A percentile compares a stretch with the other conserved stretches of the same genome.
Conservation (phyloP, 1,140 invertebrate species). For the Meloidogyne exigua region DNA sequence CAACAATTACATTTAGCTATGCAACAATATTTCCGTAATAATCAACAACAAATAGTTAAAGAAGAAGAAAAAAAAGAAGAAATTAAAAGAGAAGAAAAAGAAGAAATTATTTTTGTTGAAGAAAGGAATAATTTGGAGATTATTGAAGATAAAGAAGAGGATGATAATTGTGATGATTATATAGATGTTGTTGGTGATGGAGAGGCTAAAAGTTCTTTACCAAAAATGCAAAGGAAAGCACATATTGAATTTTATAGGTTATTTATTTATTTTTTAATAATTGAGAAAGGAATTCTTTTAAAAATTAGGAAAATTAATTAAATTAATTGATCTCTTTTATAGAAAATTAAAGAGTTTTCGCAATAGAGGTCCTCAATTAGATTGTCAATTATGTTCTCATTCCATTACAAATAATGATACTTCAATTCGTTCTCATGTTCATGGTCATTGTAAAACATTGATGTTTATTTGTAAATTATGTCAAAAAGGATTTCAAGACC, state of each 20-base stretch:
- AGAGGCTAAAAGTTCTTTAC: slow-evolving; percentile 11
- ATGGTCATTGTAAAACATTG: slow-evolving; percentile 17
- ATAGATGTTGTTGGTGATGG: slow-evolving; percentile 26
- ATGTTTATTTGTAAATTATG: slow-evolving; percentile 33
- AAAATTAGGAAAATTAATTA: not conserved
- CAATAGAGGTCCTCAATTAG: slow-evolving; percentile 10
- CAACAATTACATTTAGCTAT: slow-evolving; percentile 3
- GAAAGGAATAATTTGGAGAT: not conserved
- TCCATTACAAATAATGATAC: slow-evolving; percentile 17
- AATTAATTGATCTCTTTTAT: not conserved
- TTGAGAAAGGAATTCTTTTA: no score
- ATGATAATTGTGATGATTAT: not conserved
- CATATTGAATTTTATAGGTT: slow-evolving; percentile 34
- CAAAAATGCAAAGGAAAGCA: slow-evolving; percentile 28
- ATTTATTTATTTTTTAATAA: not conserved
- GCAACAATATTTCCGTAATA: not conserved
- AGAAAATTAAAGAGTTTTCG: slow-evolving; percentile 27
- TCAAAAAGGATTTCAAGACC: slow-evolving; percentile 27
- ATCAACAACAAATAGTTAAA: not conserved
- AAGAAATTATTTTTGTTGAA: not conserved
- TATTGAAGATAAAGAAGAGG: not conserved
- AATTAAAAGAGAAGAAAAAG: not conserved
- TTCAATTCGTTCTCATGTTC: slow-evolving; percentile 27
- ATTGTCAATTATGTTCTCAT: slow-evolving; percentile 19
- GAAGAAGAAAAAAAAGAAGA: slow-evolving; percentile 10